phyloP scores from a whole-genome alignment of 2,113 vertebrate species.

The Nothobranchius kuhntae region DNA sequence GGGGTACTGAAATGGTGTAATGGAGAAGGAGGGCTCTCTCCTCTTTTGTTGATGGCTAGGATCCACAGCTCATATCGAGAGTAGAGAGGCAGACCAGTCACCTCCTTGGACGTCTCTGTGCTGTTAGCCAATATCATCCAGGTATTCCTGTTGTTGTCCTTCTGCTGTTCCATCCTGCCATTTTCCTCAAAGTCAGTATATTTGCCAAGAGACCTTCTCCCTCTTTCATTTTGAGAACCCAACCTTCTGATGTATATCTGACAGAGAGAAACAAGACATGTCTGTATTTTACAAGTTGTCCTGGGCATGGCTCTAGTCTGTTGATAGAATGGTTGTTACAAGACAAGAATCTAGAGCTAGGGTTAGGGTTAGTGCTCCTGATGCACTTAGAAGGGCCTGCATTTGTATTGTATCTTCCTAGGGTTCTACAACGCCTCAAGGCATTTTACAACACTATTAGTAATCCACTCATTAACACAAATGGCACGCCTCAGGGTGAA shows the following conservation, averaged over 20 bases:
- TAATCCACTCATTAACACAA: too few species aligned
- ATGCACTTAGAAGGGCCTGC: too few species aligned
- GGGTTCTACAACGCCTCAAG: too few species aligned
- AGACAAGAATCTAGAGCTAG: too few species aligned
- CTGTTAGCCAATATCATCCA: slow-evolving; percentile 44
- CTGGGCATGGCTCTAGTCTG: too few species aligned
- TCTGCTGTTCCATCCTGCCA: not conserved
- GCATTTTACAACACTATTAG: too few species aligned
- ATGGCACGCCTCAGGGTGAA: too few species aligned
- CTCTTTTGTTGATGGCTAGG: slow-evolving; percentile 81
- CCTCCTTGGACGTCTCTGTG: slow-evolving; percentile 30
- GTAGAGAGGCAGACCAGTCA: slow-evolving; percentile 75
- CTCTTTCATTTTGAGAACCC: slow-evolving; percentile 21
- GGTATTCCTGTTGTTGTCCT: not conserved
- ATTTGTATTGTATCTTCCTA: too few species aligned
- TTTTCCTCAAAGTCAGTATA: not conserved
- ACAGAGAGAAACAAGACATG: not conserved
- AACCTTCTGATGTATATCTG: slow-evolving; percentile 71
- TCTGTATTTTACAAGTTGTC: too few species aligned
- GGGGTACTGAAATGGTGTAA: slow-evolving; percentile 74
- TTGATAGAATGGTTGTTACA: too few species aligned
- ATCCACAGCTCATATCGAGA: slow-evolving; percentile 77
- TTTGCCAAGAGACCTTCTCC: slow-evolving; percentile 41
- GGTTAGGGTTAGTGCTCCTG: too few species aligned
- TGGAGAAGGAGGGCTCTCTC: slow-evolving; percentile 73